phyloP scores from a whole-genome alignment of 2,888 invertebrate species.

The Dinocampus coccinellae region DNA sequence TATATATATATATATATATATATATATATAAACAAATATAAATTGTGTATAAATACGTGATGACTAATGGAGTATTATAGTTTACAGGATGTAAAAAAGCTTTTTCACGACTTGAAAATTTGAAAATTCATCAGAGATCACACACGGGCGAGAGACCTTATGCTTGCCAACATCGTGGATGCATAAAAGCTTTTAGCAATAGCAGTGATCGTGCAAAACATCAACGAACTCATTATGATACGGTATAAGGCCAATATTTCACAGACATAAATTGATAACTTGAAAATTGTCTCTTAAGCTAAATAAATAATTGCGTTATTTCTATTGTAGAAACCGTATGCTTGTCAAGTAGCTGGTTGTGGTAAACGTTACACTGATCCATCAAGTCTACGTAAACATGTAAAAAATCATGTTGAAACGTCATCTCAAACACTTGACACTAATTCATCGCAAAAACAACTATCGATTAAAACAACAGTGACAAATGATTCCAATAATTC shows the following conservation, averaged over 20 bases:
- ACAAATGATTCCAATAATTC: neutral
- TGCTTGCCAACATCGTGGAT: slow-evolving; percentile 91
- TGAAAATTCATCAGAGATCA: slow-evolving; percentile 96
- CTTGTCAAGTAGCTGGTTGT: slow-evolving; percentile 89
- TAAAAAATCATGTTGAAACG: slow-evolving; percentile 79
- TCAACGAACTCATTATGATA: slow-evolving; percentile 97
- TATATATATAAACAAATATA: neutral
- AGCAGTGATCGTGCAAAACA: slow-evolving; percentile 99
- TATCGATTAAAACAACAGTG: neutral
- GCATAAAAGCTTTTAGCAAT: slow-evolving; percentile 97
- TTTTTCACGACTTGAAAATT: slow-evolving; percentile 95
- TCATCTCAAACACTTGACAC: neutral
- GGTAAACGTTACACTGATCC: slow-evolving; percentile 95
- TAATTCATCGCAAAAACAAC: neutral
- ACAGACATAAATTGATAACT: neutral
- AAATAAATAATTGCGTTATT: neutral
- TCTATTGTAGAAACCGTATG: slow-evolving; percentile 86
- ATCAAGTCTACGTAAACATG: slow-evolving; percentile 92
- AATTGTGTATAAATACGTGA: neutral
- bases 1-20: neutral
- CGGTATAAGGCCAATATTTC: slow-evolving; percentile 73
- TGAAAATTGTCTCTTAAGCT: neutral
- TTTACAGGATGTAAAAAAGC: slow-evolving; percentile 95
- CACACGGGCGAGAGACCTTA: slow-evolving; percentile 98
- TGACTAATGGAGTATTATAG: slow-evolving; percentile 72